phyloP scores from a whole-genome alignment of 2,113 vertebrate genomes.

The Climacteris rufus region DNA sequence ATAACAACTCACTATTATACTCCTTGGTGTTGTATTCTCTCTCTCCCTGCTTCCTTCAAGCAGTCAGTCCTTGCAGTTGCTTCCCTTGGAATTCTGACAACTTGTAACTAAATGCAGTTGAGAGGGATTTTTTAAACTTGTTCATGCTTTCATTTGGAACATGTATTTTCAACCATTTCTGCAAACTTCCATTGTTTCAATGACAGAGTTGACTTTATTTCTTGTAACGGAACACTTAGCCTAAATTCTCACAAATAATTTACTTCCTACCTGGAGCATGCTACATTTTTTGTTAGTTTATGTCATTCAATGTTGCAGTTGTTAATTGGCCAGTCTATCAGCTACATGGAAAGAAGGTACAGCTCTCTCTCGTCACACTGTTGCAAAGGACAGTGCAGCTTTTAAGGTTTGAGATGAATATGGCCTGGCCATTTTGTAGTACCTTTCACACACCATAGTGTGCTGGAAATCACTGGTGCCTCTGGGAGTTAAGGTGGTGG shows the following conservation, averaged over 20 bases:
- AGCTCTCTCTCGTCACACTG: neutral
- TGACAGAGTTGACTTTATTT: neutral
- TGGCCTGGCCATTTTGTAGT: neutral
- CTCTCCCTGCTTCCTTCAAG: neutral
- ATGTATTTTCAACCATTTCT: neutral
- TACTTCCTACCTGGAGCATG: neutral
- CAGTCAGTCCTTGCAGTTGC: neutral
- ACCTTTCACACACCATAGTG: neutral
- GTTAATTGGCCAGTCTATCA: neutral
- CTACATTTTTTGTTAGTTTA: neutral
- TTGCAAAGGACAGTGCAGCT: neutral
- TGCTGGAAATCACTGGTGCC: neutral
- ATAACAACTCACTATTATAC: neutral
- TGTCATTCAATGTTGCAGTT: neutral
- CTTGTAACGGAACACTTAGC: neutral
- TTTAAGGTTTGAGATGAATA: neutral
- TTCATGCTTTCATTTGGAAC: neutral
- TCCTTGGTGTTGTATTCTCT: neutral
- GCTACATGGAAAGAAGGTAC: neutral
- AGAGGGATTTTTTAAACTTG: neutral
- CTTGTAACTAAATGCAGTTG: neutral
- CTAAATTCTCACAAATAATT: neutral
- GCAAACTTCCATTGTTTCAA: neutral
- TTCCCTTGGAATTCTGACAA: neutral
- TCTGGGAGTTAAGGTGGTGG: neutral